phyloP scores from a whole-genome alignment of 92 coral and sea anemone genomes.

The Siderastrea siderea region DNA sequence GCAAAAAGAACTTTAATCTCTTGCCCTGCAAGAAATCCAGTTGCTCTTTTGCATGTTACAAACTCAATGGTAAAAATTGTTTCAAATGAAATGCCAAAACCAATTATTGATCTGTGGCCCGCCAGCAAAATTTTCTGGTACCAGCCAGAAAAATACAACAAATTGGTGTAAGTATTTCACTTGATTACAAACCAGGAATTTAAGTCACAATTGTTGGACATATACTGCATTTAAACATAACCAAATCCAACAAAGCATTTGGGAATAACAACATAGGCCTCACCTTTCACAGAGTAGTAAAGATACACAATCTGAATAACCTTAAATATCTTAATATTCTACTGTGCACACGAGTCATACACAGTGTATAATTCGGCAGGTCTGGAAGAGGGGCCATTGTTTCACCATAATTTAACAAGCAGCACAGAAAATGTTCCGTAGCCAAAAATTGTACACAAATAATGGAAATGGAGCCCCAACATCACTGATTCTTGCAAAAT shows the following conservation, averaged over 20 bases:
- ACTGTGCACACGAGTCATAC: neutral
- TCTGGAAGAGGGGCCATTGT: neutral
- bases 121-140: constrained; percentile 8
- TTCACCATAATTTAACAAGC: neutral
- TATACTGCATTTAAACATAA: neutral
- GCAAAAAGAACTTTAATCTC: neutral
- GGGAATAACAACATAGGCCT: too few species aligned
- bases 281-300: neutral
- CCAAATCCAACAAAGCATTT: neutral
- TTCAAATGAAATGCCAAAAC: constrained; percentile 1
- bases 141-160: constrained; percentile 3
- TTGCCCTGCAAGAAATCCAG: constrained; percentile 1
- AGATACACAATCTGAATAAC: neutral
- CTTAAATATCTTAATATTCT: constrained; percentile 9
- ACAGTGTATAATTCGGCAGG: neutral
- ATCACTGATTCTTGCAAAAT: too few species aligned
- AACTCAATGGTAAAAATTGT: neutral
- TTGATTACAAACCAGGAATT: neutral
- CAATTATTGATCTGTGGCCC: neutral
- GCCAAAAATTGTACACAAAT: neutral
- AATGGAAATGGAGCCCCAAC: neutral
- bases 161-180: neutral
- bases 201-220: neutral
- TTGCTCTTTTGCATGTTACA: neutral
- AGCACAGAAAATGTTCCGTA: too few species aligned